These are phyloP conservation scores for Coremacera marginata DNA, from an alignment of 2,888 invertebrate species.

Conservation along the genomic window DNA sequence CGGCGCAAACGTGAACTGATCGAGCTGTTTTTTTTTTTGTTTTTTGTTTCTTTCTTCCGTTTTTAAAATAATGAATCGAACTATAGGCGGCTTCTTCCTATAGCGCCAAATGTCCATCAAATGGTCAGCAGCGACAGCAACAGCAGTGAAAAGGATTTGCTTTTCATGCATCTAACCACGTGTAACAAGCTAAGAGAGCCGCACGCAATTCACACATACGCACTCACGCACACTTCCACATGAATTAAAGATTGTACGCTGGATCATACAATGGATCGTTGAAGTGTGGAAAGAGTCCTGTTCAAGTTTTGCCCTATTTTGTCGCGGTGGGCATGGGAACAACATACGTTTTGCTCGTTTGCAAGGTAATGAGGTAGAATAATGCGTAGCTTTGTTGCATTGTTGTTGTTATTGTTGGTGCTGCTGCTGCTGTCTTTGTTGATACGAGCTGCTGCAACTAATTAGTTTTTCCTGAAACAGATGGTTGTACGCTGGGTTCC, in stretches of 20 bases:
- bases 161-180: constrained; percentile 12
- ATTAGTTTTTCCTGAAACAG: constrained; percentile 12
- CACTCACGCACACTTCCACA: neutral
- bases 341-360: constrained; percentile 5
- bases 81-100: neutral
- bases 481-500: neutral
- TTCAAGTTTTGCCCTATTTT: neutral
- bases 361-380: constrained; percentile 1
- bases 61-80: too few relatives aligned
- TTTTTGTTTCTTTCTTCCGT: too few relatives aligned
- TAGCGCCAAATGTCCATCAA: constrained; percentile 3
- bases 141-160: constrained; percentile 13
- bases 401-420: neutral
- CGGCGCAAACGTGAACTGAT: constrained; percentile 21
- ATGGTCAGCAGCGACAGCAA: neutral
- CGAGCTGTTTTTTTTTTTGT: neutral
- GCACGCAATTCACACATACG: constrained; percentile 2
- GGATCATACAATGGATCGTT: neutral
- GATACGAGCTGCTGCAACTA: neutral
- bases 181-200: constrained; percentile 8
- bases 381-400: neutral
- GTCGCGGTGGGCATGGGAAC: neutral
- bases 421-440: neutral
- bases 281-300: neutral
- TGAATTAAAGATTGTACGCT: neutral